A percentile compares a stretch with the other conserved stretches of the same genome.
phyloP scores from a whole-genome alignment of 2,888 invertebrate species.

The Drosophila demipolita region DNA sequence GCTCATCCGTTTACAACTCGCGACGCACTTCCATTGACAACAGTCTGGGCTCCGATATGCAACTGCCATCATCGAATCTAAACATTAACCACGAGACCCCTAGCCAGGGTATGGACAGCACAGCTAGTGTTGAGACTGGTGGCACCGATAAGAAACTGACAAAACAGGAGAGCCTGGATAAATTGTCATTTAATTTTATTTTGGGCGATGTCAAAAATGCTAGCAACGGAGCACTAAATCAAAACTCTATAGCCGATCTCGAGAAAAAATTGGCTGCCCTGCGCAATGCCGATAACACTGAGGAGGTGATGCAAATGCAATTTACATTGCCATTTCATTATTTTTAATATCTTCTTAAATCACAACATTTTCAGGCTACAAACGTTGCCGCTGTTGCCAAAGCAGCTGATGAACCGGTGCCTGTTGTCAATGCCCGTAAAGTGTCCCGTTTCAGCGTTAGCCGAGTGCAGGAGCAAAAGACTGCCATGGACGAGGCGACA shows the following conservation, averaged over 20 bases:
- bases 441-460: constrained; percentile 82
- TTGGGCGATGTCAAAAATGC: constrained; percentile 45
- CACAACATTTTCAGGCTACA: constrained; percentile 21
- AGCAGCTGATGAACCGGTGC: constrained; percentile 56
- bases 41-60: constrained; percentile 80
- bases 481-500: constrained; percentile 49
- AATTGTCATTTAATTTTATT: constrained; percentile 52
- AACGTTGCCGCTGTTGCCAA: constrained; percentile 40
- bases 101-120: constrained; percentile 36
- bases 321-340: not conserved
- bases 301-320: constrained; percentile 62
- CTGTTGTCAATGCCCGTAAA: constrained; percentile 63
- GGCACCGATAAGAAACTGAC: constrained; percentile 71
- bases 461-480: constrained; percentile 77
- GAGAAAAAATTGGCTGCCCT: constrained; percentile 87
- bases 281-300: constrained; percentile 82
- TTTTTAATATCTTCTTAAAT: not conserved
- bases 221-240: constrained; percentile 70
- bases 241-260: constrained; percentile 86
- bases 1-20: constrained; percentile 84
- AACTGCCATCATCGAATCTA: constrained; percentile 73
- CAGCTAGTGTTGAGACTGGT: constrained; percentile 33
- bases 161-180: constrained; percentile 82
- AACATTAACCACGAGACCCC: constrained; percentile 67
- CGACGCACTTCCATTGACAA: constrained; percentile 84